Conservation (phyloP, 2,797 vertebrate species). For the Oceanodroma leucorhoa region DNA sequence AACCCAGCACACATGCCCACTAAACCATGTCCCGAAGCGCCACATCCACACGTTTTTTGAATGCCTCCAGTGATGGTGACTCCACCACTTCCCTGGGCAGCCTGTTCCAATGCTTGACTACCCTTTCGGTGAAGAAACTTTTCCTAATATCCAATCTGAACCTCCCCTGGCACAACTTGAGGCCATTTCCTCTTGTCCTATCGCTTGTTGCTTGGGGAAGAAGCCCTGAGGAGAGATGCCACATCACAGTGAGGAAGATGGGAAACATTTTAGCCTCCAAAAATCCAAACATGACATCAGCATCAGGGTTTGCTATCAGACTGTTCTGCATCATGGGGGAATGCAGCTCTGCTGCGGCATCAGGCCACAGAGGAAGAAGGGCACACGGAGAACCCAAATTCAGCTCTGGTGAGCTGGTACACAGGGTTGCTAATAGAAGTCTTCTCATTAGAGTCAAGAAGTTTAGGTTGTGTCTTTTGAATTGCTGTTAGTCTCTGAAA, state of each 20-base stretch:
- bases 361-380: background rate
- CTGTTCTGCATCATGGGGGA: background rate
- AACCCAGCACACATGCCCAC: too few relatives aligned
- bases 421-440: background rate
- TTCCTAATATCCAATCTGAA: too few relatives aligned
- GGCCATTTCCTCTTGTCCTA: too few relatives aligned
- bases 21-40: too few relatives aligned
- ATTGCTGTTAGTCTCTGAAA: background rate
- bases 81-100: too few relatives aligned
- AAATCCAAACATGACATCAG: background rate
- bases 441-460: background rate
- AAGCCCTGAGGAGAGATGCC: background rate
- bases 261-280: background rate
- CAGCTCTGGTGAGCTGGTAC: background rate
- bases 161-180: too few relatives aligned
- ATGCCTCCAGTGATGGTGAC: too few relatives aligned
- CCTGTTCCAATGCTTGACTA: too few relatives aligned
- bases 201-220: background rate
- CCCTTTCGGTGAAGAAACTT: too few relatives aligned
- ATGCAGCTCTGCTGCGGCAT: background rate
- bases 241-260: background rate
- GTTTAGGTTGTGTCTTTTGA: background rate
- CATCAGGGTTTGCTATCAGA: background rate
- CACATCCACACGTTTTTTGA: too few relatives aligned
- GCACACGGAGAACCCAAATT: background rate